Evolutionary conservation across 2,888 invertebrate genomes (phyloP).

Genomic region (Pristionchus japonicus): DNA sequence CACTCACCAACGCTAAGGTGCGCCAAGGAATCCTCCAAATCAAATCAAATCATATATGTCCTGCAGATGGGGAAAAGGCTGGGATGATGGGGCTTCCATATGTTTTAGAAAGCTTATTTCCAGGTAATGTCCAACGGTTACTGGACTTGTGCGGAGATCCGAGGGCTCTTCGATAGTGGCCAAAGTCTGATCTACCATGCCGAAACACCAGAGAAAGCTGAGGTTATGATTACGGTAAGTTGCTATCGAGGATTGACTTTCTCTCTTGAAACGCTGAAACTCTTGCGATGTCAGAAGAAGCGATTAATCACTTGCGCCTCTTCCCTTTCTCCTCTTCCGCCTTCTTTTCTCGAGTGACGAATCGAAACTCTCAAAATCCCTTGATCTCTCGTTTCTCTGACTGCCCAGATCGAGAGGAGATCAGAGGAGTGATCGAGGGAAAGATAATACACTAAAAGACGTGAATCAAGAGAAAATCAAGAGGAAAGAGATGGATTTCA

Average conservation of each 20-base stretch:
- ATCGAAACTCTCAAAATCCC: not conserved
- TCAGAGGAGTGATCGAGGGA: not conserved
- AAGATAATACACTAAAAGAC: not conserved
- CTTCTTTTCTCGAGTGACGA: not conserved
- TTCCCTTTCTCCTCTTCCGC: not conserved
- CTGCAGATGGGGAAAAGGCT: no score
- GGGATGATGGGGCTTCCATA: not conserved
- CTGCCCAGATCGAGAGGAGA: not conserved
- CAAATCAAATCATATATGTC: no score
- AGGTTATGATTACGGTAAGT: not conserved
- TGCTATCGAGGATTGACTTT: not conserved
- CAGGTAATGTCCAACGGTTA: slow-evolving; percentile 5
- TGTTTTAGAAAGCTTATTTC: not conserved
- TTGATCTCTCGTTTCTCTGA: not conserved
- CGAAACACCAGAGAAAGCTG: not conserved
- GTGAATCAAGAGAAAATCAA: not conserved
- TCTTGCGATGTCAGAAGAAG: not conserved
- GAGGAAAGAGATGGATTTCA: not conserved
- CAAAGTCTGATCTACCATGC: not conserved
- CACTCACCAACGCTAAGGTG: not conserved
- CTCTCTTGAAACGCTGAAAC: not conserved
- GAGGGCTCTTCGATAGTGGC: not conserved
- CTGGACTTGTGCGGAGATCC: slow-evolving; percentile 14
- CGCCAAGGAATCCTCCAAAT: no score
- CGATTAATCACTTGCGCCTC: not conserved